Base-by-base conservation (phyloP, 37 sponge, comb jelly and placozoan species). In the Hexactinellida sp. region DNA sequence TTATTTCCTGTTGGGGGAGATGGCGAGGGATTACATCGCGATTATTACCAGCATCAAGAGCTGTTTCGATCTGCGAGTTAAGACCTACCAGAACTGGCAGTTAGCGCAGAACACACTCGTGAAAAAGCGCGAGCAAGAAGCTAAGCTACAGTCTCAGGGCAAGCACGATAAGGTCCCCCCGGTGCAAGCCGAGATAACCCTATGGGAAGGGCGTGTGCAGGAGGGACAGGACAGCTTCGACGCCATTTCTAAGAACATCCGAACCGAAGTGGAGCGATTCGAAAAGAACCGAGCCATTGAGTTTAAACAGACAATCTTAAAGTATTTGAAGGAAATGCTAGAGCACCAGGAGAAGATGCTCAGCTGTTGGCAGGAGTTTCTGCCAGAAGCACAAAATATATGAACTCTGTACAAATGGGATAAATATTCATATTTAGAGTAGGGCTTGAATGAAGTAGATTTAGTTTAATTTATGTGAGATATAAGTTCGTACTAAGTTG, bases 141-240 rank as follows among this genome's bases (percentile, higher is more conserved):
- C 35, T 36, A 98, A 98, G 86, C 84, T 92, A 21, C 87, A 92
- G 36, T 88, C 93, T 1, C 82, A 83, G 0, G 96, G 95, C 3
- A 98, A 95, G 54, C 55, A 89, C 34, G 99, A 98, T 24, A 93
- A 95, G 76, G 47, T 97, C n/a, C 88, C 90, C 0, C 88, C 83
- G 36, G 83, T 86, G 5, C 89, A 94, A 38, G 86, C 85, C 36
- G 97, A 97, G 47, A 93, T 97, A 1, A 55, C 86, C 55, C 92
- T 90, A 94, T 93, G 92, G 99, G 95, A 95, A 82, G 55, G 85
- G n/a, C 93, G 92, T 36, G 93, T 90, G 38, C 91, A 93, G 47
- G 90, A 93, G 36, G 91, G 91, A 3, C 94, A 95, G 88, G 92
- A 97, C 88, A 89, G 85, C 37, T 97, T 95, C 85, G 92, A 93